These are phyloP conservation scores for Pecten maximus DNA, from an alignment of 2,888 invertebrate genomes.

Conservation along the genomic window DNA sequence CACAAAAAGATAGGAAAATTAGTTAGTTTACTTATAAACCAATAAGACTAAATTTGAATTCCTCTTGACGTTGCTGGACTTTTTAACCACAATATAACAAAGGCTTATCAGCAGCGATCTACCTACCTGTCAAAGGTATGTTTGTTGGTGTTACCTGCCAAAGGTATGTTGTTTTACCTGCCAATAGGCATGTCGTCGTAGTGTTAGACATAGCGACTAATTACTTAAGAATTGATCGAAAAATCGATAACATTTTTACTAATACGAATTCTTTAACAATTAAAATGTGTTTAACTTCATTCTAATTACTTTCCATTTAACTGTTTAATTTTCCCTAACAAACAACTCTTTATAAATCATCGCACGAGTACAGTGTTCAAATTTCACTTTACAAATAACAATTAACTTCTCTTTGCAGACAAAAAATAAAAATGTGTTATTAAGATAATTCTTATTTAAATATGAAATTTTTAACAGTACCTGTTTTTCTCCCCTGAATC, in stretches of 20 bases:
- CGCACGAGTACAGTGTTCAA: not conserved
- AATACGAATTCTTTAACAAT: not conserved
- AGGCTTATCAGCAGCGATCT: not conserved
- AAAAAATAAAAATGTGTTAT: not conserved
- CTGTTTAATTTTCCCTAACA: slow-evolving; percentile 3
- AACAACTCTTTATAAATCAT: not conserved
- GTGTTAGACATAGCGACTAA: not conserved
- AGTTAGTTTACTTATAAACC: not conserved
- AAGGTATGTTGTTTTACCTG: not conserved
- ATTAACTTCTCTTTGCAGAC: not conserved
- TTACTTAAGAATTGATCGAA: not conserved
- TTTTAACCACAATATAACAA: not conserved
- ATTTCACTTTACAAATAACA: not conserved
- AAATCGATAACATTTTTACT: not conserved
- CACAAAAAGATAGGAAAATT: not conserved
- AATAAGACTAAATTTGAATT: not conserved
- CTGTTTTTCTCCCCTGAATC: not conserved
- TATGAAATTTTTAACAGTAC: not conserved
- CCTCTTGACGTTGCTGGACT: not conserved
- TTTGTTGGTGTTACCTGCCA: not conserved
- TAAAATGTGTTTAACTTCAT: slow-evolving; percentile 7
- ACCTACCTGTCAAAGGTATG: not conserved
- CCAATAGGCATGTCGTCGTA: not conserved
- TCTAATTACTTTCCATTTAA: slow-evolving; percentile 1
- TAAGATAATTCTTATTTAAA: not conserved